phyloP scores from a whole-genome alignment of 2,888 invertebrate species.

The Sepioteuthis lessoniana region DNA sequence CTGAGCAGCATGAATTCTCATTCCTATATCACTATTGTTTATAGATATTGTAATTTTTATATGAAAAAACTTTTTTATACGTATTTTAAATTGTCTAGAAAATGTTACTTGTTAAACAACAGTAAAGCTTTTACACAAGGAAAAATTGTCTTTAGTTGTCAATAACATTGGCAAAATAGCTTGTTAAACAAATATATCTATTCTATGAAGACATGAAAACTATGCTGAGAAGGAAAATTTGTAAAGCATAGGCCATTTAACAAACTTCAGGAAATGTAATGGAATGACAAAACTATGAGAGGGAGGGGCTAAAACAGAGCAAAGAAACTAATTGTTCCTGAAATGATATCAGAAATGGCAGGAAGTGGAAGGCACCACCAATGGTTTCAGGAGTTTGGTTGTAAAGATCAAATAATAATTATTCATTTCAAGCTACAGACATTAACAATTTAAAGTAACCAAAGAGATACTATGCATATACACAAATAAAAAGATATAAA shows the following conservation, averaged over 20 bases:
- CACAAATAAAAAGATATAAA: background rate
- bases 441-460: background rate
- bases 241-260: background rate
- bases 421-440: background rate
- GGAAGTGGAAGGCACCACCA: conserved; percentile 9
- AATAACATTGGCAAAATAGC: background rate
- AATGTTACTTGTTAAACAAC: no score
- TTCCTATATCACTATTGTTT: no score
- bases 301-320: background rate
- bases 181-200: background rate
- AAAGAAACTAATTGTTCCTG: background rate
- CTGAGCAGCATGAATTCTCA: no score
- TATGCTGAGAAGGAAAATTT: background rate
- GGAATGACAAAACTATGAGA: background rate
- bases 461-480: background rate
- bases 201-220: background rate
- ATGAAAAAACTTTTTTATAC: no score
- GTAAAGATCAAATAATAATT: background rate
- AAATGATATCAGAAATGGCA: background rate
- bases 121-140: no score
- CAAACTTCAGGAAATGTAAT: background rate
- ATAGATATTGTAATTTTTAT: no score
- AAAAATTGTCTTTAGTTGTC: background rate
- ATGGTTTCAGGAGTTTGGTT: background rate
- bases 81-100: no score